These are phyloP conservation scores for Lampris incognitus DNA, from an alignment of 2,113 vertebrate species.

Conservation along the genomic window DNA sequence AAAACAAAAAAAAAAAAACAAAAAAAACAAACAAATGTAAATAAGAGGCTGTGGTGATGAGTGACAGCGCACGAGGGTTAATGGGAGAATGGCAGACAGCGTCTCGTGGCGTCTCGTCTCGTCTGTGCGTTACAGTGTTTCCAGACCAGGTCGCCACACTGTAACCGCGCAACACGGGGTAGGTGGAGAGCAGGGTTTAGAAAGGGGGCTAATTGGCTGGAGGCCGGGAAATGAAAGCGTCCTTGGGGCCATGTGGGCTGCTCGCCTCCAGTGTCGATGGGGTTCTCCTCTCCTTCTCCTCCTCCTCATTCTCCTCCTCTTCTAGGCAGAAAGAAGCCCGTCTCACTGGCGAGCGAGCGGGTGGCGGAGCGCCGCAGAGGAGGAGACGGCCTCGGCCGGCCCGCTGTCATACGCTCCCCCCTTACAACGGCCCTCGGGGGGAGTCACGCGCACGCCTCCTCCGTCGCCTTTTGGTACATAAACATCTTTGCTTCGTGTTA, in stretches of 20 bases:
- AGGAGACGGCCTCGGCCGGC: conserved; percentile 68
- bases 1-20: neutral
- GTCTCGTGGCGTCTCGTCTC: neutral
- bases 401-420: conserved; percentile 67
- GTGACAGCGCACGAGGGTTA: conserved; percentile 62
- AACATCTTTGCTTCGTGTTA: conserved; percentile 81
- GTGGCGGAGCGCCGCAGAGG: conserved; percentile 64
- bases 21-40: conserved; percentile 2
- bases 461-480: conserved; percentile 81
- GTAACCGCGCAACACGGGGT: conserved; percentile 74
- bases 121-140: conserved; percentile 62
- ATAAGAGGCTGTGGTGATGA: conserved; percentile 64
- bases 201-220: conserved; percentile 77
- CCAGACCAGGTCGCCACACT: conserved; percentile 75
- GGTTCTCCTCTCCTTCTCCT: no score
- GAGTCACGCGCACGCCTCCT: conserved; percentile 67
- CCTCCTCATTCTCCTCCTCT: no score
- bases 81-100: conserved; percentile 58
- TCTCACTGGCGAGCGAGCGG: conserved; percentile 67
- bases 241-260: conserved; percentile 66
- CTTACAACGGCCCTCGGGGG: conserved; percentile 64
- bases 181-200: conserved; percentile 78
- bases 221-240: conserved; percentile 72
- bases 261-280: conserved; percentile 73
- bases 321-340: conserved; percentile 53